Percentiles rank a stretch among this genome's conserved stretches.
Evolutionary conservation across 1,140 invertebrate genomes (phyloP).

Genomic region (Drosophila albomicans): DNA sequence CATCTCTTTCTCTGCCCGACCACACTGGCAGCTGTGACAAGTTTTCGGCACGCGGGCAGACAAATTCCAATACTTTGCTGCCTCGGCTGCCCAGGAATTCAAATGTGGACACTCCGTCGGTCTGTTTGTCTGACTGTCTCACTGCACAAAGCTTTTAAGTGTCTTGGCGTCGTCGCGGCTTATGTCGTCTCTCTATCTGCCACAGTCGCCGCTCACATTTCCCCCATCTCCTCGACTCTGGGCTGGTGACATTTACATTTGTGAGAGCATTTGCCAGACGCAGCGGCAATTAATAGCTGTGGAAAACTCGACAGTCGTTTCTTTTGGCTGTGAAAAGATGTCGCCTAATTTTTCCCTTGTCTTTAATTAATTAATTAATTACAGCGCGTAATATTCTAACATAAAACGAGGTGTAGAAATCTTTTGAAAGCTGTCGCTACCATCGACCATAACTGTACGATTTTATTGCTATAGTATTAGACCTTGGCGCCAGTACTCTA

Average conservation of each 20-base stretch:
- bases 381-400: conserved; percentile 43
- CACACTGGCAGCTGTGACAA: conserved; percentile 71
- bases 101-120: conserved; percentile 59
- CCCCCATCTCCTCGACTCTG: neutral
- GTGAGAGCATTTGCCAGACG: conserved; percentile 53
- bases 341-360: conserved; percentile 74
- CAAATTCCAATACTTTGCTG: conserved; percentile 63
- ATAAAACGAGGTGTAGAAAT: conserved; percentile 18
- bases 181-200: conserved; percentile 60
- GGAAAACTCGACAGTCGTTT: conserved; percentile 73
- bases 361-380: conserved; percentile 82
- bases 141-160: conserved; percentile 79
- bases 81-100: conserved; percentile 47
- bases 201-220: conserved; percentile 13
- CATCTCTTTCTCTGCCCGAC: conserved; percentile 24
- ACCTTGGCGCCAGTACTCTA: conserved; percentile 51
- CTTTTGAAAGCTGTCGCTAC: conserved; percentile 49
- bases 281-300: conserved; percentile 70
- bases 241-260: conserved; percentile 70
- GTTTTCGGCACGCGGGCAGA: conserved; percentile 84
- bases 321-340: conserved; percentile 72
- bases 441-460: conserved; percentile 18
- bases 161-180: conserved; percentile 79
- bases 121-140: conserved; percentile 19
- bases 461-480: conserved; percentile 51